Evolutionary conservation across 2,797 vertebrate genomes (phyloP).

Genomic region (Pogonophryne albipinna): DNA sequence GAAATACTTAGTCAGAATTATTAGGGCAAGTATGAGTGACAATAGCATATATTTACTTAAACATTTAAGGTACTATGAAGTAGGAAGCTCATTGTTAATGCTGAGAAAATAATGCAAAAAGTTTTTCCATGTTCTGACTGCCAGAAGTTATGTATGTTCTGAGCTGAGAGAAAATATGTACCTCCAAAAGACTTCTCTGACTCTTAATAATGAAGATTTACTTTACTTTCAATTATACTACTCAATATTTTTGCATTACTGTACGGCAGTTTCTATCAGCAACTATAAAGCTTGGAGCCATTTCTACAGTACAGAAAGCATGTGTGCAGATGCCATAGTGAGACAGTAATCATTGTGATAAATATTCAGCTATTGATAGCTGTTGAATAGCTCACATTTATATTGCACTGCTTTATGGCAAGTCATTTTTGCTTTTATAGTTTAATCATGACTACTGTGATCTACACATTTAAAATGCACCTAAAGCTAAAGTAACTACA

Average conservation of each 20-base stretch:
- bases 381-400: constrained; percentile 58
- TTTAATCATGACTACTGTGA: constrained; percentile 27
- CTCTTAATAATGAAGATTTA: constrained; percentile 49
- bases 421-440: constrained; percentile 35
- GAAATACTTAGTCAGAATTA: constrained; percentile 68
- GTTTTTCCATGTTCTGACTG: constrained; percentile 22
- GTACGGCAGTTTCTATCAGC: constrained; percentile 29
- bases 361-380: constrained; percentile 56
- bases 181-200: constrained; percentile 28
- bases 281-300: constrained; percentile 36
- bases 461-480: constrained; percentile 34
- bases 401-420: constrained; percentile 42
- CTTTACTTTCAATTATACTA: constrained; percentile 28
- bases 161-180: constrained; percentile 23
- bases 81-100: constrained; percentile 29
- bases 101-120: constrained; percentile 24
- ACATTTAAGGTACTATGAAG: constrained; percentile 13
- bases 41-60: constrained; percentile 53
- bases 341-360: constrained; percentile 61
- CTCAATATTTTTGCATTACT: constrained; percentile 38
- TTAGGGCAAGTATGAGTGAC: constrained; percentile 30
- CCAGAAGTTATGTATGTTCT: constrained; percentile 28
- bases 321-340: constrained; percentile 61
- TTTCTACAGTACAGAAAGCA: constrained; percentile 54
- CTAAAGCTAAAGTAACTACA: constrained; percentile 13